A percentile compares a stretch with the other conserved stretches of the same genome.
Conservation (phyloP, 2,113 vertebrate genomes). For the Spea multiplicata region DNA sequence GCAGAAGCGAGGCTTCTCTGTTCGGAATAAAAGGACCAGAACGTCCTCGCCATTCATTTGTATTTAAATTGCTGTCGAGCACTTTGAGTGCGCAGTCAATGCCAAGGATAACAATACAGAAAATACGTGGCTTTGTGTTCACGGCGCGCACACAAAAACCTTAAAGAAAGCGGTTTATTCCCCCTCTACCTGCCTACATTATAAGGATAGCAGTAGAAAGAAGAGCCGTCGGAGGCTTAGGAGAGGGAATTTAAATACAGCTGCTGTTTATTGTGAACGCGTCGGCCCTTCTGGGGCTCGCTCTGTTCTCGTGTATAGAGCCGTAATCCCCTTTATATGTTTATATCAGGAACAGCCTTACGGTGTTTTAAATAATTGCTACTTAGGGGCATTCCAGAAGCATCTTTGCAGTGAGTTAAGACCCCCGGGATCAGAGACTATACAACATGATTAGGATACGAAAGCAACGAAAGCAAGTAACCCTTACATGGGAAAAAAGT, state of each 20-base stretch:
- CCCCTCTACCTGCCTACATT: background rate
- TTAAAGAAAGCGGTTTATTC: background rate
- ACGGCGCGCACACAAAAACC: slow-evolving; percentile 1
- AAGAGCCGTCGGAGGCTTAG: background rate
- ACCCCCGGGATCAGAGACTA: background rate
- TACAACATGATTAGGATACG: too few relatives aligned
- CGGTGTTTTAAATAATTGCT: slow-evolving; percentile 18
- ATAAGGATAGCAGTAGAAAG: background rate
- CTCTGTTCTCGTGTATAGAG: slow-evolving; percentile 19
- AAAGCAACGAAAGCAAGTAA: too few relatives aligned
- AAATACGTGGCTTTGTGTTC: slow-evolving; percentile 5
- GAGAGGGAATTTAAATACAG: slow-evolving; percentile 16
- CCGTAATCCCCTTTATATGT: background rate
- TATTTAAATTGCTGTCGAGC: background rate
- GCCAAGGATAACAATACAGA: slow-evolving; percentile 12
- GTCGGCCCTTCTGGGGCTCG: slow-evolving; percentile 10
- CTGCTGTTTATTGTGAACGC: background rate
- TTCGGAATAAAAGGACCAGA: background rate
- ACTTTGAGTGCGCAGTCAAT: background rate
- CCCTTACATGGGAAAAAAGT: too few relatives aligned
- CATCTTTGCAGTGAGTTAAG: background rate
- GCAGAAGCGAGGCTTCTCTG: background rate
- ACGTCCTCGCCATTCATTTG: background rate
- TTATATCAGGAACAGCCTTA: rapidly evolving
- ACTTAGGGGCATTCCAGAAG: background rate